phyloP scores from a whole-genome alignment of 2,888 invertebrate species.

The Melanargia galathea region DNA sequence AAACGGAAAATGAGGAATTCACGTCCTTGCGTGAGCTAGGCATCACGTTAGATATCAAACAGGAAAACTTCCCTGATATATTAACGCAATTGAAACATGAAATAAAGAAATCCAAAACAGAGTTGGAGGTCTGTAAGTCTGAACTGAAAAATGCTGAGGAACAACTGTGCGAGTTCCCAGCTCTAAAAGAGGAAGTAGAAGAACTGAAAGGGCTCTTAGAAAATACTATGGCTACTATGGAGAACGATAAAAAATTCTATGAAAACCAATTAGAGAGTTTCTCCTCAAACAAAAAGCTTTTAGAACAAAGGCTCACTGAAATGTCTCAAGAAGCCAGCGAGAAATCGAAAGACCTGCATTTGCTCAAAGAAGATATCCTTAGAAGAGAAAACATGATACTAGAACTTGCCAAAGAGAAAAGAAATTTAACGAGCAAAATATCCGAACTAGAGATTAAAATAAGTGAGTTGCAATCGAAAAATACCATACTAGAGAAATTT shows the following conservation, averaged over 20 bases:
- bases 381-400: conserved; percentile 82
- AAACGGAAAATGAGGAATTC: conserved; percentile 65
- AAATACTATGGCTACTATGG: conserved; percentile 76
- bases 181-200: conserved; percentile 74
- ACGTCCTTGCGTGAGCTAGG: conserved; percentile 80
- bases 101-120: conserved; percentile 79
- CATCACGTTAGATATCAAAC: conserved; percentile 69
- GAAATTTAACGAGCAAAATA: conserved; percentile 72
- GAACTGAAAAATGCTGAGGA: conserved; percentile 80
- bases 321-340: conserved; percentile 80
- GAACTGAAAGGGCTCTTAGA: conserved; percentile 74
- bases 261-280: conserved; percentile 80
- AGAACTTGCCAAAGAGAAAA: conserved; percentile 82
- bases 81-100: conserved; percentile 75
- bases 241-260: conserved; percentile 81
- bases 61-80: conserved; percentile 73
- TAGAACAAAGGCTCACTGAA: conserved; percentile 82
- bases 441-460: conserved; percentile 78
- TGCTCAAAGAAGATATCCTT: conserved; percentile 80
- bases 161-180: conserved; percentile 78
- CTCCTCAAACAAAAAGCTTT: conserved; percentile 75
- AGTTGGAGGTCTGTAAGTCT: conserved; percentile 79
- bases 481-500: conserved; percentile 61
- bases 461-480: conserved; percentile 73
- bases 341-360: conserved; percentile 76